Conservation (phyloP, 2,797 vertebrate species). For the Labroides dimidiatus region DNA sequence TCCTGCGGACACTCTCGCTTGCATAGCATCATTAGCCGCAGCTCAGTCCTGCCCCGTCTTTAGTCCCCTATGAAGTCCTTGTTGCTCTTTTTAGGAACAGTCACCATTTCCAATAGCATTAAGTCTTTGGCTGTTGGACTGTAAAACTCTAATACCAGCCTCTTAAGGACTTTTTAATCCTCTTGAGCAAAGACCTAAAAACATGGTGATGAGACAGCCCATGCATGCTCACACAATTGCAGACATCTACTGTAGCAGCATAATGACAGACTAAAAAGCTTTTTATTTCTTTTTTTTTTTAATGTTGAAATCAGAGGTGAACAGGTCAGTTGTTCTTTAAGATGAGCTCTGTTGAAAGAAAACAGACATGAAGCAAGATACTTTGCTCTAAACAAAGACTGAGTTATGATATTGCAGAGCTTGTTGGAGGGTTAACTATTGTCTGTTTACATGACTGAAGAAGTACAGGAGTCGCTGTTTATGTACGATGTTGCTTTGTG, state of each 20-base stretch:
- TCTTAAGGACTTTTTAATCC: slow-evolving; percentile 81
- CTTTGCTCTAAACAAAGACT: no score
- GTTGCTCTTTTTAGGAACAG: slow-evolving; percentile 79
- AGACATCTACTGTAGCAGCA: slow-evolving; percentile 28
- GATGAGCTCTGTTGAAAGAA: neutral
- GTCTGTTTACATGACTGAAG: no score
- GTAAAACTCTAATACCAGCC: slow-evolving; percentile 76
- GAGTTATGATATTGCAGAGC: no score
- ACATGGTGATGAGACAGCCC: slow-evolving; percentile 66
- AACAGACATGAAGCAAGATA: no score
- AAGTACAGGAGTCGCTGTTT: no score
- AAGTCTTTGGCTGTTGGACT: slow-evolving; percentile 73
- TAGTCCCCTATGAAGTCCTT: slow-evolving; percentile 68
- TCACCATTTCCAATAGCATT: slow-evolving; percentile 77
- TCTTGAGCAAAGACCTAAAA: slow-evolving; percentile 75
- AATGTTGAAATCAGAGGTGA: neutral
- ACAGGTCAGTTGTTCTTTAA: neutral
- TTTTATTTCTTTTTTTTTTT: neutral
- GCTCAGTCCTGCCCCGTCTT: slow-evolving; percentile 72
- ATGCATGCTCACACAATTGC: slow-evolving; percentile 56
- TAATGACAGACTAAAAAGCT: slow-evolving; percentile 28
- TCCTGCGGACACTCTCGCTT: slow-evolving; percentile 65
- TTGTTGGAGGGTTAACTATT: no score
- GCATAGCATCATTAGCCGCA: slow-evolving; percentile 81
- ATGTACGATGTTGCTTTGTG: no score